Percentiles rank a stretch among this genome's conserved stretches.
Conservation (phyloP, 2,797 vertebrate species). For the Coranthus polyacanthus region DNA sequence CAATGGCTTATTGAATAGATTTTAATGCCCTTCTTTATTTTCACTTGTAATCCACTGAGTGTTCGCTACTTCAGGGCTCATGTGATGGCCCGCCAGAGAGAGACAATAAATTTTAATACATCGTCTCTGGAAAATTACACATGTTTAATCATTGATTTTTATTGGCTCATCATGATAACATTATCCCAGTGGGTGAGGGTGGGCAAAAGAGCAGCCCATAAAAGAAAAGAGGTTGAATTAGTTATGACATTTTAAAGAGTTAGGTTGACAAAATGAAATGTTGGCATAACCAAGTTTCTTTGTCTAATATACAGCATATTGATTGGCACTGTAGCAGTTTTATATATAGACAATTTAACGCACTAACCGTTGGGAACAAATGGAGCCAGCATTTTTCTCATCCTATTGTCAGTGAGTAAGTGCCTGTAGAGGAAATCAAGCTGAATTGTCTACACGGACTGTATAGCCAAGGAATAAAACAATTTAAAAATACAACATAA, state of each 20-base stretch:
- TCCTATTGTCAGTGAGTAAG: too few species aligned
- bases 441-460: slow-evolving; percentile 22
- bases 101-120: slow-evolving; percentile 81
- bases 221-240: slow-evolving; percentile 67
- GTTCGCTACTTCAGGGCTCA: slow-evolving; percentile 55
- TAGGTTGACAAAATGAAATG: slow-evolving; percentile 53
- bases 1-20: slow-evolving; percentile 85
- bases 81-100: slow-evolving; percentile 65
- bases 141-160: slow-evolving; percentile 82
- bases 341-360: slow-evolving; percentile 19
- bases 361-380: slow-evolving; percentile 28
- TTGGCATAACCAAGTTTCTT: slow-evolving; percentile 36
- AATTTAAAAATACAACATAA: neutral
- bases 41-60: slow-evolving; percentile 79
- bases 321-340: slow-evolving; percentile 36
- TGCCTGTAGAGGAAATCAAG: neutral
- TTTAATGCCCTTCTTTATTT: slow-evolving; percentile 87
- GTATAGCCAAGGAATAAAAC: slow-evolving; percentile 1
- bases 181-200: slow-evolving; percentile 59
- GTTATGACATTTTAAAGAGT: slow-evolving; percentile 66
- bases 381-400: neutral
- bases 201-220: slow-evolving; percentile 43
- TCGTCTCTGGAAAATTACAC: slow-evolving; percentile 83
- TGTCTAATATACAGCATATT: slow-evolving; percentile 47
- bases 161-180: slow-evolving; percentile 74